These are phyloP conservation scores for Benitochromis conjunctus DNA, from an alignment of 2,113 vertebrate species.

Conservation along the genomic window DNA sequence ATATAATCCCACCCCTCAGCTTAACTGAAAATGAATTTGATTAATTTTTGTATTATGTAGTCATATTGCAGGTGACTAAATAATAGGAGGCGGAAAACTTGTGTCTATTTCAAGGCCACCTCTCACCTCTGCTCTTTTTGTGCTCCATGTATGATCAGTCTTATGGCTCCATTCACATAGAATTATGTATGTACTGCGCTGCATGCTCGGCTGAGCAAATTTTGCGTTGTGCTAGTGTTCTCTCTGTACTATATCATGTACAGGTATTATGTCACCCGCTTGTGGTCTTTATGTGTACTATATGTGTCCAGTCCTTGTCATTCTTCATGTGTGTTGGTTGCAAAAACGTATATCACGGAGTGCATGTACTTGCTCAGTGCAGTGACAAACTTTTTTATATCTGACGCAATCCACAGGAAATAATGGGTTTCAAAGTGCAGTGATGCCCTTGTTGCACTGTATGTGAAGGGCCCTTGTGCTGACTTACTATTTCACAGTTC, in stretches of 20 bases:
- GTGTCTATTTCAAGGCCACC: background rate
- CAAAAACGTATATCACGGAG: background rate
- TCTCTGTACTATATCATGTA: background rate
- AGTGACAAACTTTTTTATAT: background rate
- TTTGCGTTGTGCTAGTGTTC: background rate
- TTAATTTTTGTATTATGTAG: background rate
- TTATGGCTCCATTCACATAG: background rate
- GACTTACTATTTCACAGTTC: background rate
- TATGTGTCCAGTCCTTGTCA: background rate
- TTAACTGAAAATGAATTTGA: background rate
- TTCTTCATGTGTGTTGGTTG: background rate
- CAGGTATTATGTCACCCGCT: background rate
- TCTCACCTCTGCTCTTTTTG: background rate
- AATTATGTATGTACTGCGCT: background rate
- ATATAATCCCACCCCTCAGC: background rate
- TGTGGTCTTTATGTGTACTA: background rate
- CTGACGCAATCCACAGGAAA: background rate
- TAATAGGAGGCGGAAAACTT: background rate
- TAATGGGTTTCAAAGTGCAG: background rate
- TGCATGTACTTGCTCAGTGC: background rate
- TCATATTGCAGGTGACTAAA: background rate
- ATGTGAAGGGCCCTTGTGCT: background rate
- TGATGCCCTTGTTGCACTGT: background rate
- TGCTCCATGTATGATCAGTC: background rate
- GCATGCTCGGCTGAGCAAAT: background rate